A percentile compares a stretch with the other conserved stretches of the same genome.
Evolutionary conservation across 1,140 invertebrate species (phyloP).

Genomic region (Zaprionus capensis): DNA sequence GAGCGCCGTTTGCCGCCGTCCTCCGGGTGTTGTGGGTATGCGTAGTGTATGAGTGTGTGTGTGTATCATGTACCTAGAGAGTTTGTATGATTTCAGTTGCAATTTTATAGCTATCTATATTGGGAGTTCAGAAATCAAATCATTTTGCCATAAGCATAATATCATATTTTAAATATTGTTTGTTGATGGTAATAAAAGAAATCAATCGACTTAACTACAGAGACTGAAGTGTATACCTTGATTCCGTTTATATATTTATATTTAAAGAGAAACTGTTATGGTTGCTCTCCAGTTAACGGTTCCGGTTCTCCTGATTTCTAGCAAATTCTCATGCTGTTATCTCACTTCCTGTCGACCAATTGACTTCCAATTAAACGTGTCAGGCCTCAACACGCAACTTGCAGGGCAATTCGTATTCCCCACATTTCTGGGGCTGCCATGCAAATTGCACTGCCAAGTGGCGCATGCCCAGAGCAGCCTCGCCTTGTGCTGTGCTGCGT

Average conservation of each 20-base stretch:
- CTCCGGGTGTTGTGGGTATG: slow-evolving; percentile 27
- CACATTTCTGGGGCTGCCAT: slow-evolving; percentile 14
- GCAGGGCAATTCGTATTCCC: slow-evolving; percentile 3
- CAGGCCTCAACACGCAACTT: slow-evolving; percentile 41
- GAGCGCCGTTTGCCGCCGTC: slow-evolving; percentile 65
- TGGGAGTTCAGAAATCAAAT: background rate
- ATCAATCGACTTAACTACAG: background rate
- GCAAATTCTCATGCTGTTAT: slow-evolving; percentile 1
- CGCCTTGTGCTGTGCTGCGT: slow-evolving; percentile 50
- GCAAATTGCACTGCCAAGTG: slow-evolving; percentile 31
- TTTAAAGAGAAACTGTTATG: background rate
- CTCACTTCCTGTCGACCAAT: slow-evolving; percentile 55
- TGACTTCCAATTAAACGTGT: slow-evolving; percentile 80
- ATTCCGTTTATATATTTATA: too few species aligned
- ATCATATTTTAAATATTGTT: background rate
- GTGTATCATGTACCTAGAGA: background rate
- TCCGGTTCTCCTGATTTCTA: background rate
- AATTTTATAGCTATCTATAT: background rate
- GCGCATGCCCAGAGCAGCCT: slow-evolving; percentile 42
- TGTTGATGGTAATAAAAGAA: background rate
- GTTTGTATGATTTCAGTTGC: background rate
- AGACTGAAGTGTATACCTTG: too few species aligned
- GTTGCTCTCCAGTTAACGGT: background rate
- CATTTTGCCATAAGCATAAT: background rate
- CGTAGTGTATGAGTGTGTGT: background rate